Evolutionary conservation across 2,113 vertebrate genomes (phyloP).

Genomic region (Irena cyanogastra): DNA sequence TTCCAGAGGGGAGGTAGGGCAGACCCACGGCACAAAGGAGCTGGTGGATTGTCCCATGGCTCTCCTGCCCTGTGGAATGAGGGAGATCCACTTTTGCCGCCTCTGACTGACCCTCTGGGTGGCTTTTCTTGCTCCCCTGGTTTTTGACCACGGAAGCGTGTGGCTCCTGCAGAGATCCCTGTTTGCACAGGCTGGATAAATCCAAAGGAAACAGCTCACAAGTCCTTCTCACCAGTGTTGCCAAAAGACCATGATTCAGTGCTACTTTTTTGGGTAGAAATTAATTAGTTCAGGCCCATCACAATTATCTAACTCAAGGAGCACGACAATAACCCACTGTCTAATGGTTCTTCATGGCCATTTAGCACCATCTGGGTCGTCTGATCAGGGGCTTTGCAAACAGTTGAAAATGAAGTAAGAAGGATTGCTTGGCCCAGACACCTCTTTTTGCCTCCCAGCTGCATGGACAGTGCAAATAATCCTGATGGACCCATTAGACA

Average conservation of each 20-base stretch:
- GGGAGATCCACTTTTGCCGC: fast-evolving
- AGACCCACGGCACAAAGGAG: fast-evolving
- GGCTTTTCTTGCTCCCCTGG: not conserved
- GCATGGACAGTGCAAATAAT: not conserved
- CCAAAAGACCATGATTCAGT: slow-evolving; percentile 43
- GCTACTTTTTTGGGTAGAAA: slow-evolving; percentile 4
- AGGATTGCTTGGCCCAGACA: not conserved
- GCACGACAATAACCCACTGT: slow-evolving; percentile 46
- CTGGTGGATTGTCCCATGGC: not conserved
- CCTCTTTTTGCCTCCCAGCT: slow-evolving; percentile 23
- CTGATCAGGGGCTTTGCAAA: slow-evolving; percentile 53
- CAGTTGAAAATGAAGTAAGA: slow-evolving; percentile 50
- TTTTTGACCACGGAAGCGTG: not conserved
- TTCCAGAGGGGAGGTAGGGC: not conserved
- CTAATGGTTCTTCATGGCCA: slow-evolving; percentile 24
- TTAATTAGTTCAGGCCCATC: slow-evolving; percentile 60
- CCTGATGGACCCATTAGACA: not conserved
- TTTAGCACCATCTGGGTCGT: slow-evolving; percentile 55
- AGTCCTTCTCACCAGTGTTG: slow-evolving; percentile 40
- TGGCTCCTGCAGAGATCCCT: not conserved
- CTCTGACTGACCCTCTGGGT: fast-evolving
- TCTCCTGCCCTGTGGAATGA: not conserved
- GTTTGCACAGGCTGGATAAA: not conserved
- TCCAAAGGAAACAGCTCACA: not conserved
- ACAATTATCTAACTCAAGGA: slow-evolving; percentile 33